Percentiles rank a stretch among this genome's conserved stretches.
phyloP scores from a whole-genome alignment of 2,797 vertebrate genomes.

The Cephalopachus bancanus region DNA sequence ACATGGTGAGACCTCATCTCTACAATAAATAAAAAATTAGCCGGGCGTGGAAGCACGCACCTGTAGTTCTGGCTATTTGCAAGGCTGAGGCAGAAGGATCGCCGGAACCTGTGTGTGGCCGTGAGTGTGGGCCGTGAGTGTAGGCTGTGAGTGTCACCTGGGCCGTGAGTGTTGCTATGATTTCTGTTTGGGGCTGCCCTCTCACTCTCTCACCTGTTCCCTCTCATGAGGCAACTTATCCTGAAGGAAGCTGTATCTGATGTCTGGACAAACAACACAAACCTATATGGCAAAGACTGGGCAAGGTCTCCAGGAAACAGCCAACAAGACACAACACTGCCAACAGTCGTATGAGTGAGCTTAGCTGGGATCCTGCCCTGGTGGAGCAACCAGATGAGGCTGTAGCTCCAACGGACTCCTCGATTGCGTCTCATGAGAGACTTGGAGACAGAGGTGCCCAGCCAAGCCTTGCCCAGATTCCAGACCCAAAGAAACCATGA shows the following conservation, averaged over 20 bases:
- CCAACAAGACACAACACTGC: too few species aligned
- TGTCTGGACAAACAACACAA: too few species aligned
- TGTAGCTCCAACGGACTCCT: not conserved
- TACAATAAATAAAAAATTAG: too few species aligned
- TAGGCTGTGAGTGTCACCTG: too few species aligned
- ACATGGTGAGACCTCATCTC: too few species aligned
- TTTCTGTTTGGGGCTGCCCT: not conserved
- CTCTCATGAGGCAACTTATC: not conserved
- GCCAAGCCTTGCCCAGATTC: not conserved
- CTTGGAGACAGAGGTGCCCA: not conserved
- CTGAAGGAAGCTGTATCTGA: not conserved
- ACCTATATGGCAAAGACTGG: not conserved
- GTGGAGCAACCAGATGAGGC: not conserved
- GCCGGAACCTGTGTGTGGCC: too few species aligned
- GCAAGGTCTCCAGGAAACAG: not conserved
- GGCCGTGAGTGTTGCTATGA: too few species aligned
- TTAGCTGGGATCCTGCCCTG: not conserved
- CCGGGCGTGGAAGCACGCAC: too few species aligned
- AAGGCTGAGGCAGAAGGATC: too few species aligned
- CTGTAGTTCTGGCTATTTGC: too few species aligned
- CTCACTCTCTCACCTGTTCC: not conserved
- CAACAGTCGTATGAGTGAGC: not conserved
- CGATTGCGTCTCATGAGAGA: not conserved
- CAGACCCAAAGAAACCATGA: not conserved
- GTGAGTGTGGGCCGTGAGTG: too few species aligned